phyloP scores from a whole-genome alignment of 2,113 vertebrate genomes.

The Geococcyx californianus region DNA sequence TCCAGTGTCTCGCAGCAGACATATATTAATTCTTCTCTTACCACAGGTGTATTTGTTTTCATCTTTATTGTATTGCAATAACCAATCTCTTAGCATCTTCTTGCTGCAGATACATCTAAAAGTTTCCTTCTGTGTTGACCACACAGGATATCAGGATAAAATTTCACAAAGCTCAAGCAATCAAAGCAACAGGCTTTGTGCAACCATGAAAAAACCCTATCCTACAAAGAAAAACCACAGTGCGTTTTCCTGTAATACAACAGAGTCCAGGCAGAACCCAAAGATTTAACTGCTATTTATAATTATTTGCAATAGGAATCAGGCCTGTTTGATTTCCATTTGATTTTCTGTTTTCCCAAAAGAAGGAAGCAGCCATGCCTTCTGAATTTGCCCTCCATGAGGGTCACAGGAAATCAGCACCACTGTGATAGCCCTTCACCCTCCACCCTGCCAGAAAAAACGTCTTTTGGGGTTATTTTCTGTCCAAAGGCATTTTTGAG shows the following conservation, averaged over 20 bases:
- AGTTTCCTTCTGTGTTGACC: background rate
- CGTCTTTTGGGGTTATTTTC: background rate
- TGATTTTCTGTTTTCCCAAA: background rate
- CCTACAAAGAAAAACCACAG: background rate
- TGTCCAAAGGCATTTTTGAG: background rate
- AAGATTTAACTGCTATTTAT: background rate
- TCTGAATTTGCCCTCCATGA: background rate
- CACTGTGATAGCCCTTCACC: background rate
- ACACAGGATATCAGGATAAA: background rate
- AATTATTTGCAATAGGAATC: background rate
- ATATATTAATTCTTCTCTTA: background rate
- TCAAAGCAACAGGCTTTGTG: background rate
- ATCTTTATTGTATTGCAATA: background rate
- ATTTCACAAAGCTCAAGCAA: background rate
- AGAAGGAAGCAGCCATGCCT: background rate
- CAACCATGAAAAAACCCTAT: background rate
- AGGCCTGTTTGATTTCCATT: background rate
- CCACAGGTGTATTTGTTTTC: background rate
- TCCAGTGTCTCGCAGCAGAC: background rate
- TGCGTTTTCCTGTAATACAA: background rate
- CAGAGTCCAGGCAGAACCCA: background rate
- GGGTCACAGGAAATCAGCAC: background rate
- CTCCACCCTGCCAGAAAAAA: background rate
- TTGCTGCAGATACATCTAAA: background rate
- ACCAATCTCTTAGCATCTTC: background rate